Conservation (phyloP, 1,140 invertebrate species). For the Lasioglossum albipes region DNA sequence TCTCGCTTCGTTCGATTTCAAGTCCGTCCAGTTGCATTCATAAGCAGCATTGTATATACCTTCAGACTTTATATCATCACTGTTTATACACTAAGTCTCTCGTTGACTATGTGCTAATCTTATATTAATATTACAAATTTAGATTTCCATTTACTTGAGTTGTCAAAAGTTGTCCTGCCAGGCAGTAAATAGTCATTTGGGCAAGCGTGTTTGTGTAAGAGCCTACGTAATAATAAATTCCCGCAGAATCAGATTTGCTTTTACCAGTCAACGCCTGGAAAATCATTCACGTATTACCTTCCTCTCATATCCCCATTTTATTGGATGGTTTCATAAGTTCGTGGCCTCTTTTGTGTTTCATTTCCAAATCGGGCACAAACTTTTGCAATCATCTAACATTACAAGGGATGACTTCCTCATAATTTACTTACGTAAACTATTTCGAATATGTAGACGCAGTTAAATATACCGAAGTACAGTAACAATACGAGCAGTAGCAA, state of each 20-base stretch:
- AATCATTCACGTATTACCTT: not conserved
- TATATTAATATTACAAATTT: not conserved
- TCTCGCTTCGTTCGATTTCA: conserved; percentile 20
- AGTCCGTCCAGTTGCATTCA: conserved; percentile 18
- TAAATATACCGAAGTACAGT: conserved; percentile 21
- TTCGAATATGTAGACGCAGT: conserved; percentile 24
- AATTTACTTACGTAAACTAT: conserved; percentile 26
- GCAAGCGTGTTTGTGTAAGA: conserved; percentile 1
- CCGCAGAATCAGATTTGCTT: not conserved
- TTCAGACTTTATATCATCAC: conserved; percentile 20
- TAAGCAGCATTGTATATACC: conserved; percentile 13
- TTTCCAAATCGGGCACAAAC: too few relatives aligned
- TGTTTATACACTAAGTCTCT: not conserved
- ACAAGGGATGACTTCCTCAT: not conserved
- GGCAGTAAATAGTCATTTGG: conserved; percentile 27
- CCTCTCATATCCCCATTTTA: not conserved
- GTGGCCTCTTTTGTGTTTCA: too few relatives aligned
- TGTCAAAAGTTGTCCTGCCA: conserved; percentile 24
- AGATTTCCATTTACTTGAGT: conserved; percentile 22
- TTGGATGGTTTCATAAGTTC: too few relatives aligned
- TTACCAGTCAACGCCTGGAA: not conserved
- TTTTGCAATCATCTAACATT: too few relatives aligned
- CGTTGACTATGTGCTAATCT: too few relatives aligned
- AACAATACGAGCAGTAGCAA: conserved; percentile 24
- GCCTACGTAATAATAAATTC: not conserved